Evolutionary conservation across 2,113 vertebrate species (phyloP).

Genomic region (Nibea albiflora): DNA sequence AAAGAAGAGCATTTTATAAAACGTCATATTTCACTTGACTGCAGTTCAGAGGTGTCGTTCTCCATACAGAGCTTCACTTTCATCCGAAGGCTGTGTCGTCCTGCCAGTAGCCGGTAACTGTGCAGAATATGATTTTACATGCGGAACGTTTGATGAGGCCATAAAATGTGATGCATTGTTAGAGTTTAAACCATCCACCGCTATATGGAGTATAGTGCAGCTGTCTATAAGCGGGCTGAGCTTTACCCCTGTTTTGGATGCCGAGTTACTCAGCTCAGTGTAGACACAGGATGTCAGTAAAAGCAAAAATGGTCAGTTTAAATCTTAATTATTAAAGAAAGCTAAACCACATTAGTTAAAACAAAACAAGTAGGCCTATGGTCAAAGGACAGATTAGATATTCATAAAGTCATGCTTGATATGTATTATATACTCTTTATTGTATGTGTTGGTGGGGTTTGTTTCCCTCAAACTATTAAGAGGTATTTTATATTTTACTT

Average conservation of each 20-base stretch:
- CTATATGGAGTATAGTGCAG: slow-evolving; percentile 16
- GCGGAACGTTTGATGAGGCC: slow-evolving; percentile 38
- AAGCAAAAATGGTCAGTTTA: neutral
- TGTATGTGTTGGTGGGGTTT: too few species aligned
- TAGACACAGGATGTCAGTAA: neutral
- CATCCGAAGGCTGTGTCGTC: slow-evolving; percentile 26
- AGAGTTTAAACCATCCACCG: slow-evolving; percentile 39
- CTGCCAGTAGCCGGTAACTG: slow-evolving; percentile 32
- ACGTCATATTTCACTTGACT: neutral
- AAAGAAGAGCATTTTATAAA: neutral
- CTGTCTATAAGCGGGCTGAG: neutral
- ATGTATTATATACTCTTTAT: too few species aligned
- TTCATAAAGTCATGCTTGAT: too few species aligned
- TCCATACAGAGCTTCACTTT: neutral
- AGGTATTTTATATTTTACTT: too few species aligned
- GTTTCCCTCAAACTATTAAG: too few species aligned
- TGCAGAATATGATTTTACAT: slow-evolving; percentile 44
- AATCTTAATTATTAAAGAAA: neutral
- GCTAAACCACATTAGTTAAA: neutral
- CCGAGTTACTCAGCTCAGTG: slow-evolving; percentile 3
- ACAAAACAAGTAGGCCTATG: too few species aligned
- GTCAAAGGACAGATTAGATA: too few species aligned
- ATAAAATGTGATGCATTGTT: slow-evolving; percentile 51
- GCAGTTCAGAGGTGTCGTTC: neutral
- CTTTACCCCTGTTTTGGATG: slow-evolving; percentile 10